These are phyloP conservation scores for Ferdinandea cuprea DNA, from an alignment of 2,888 invertebrate species.

Conservation along the genomic window DNA sequence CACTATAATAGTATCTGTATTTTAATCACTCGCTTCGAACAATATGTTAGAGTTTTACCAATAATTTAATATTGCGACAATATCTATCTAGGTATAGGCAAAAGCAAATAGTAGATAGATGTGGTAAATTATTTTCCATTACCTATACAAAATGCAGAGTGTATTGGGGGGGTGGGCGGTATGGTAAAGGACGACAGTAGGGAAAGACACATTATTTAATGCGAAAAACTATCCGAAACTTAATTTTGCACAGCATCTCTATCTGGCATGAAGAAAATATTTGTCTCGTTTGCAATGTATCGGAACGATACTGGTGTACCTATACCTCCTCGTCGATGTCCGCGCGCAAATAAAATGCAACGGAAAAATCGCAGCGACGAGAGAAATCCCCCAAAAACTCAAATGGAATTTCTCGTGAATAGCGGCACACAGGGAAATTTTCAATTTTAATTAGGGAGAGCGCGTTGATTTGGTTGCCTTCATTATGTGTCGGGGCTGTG, in stretches of 20 bases:
- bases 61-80: slow-evolving; percentile 56
- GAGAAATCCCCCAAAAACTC: slow-evolving; percentile 47
- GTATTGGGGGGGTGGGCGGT: neutral
- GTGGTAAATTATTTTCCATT: slow-evolving; percentile 16
- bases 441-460: slow-evolving; percentile 69
- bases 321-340: slow-evolving; percentile 60
- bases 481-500: slow-evolving; percentile 46
- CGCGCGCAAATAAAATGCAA: slow-evolving; percentile 51
- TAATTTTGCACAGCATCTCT: slow-evolving; percentile 71
- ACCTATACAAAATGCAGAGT: too few species aligned
- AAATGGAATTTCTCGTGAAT: slow-evolving; percentile 62
- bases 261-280: slow-evolving; percentile 75
- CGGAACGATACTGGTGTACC: too few species aligned
- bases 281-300: slow-evolving; percentile 76
- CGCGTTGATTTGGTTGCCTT: slow-evolving; percentile 58
- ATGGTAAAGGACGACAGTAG: neutral
- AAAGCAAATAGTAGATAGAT: too few species aligned
- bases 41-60: slow-evolving; percentile 70
- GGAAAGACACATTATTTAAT: neutral
- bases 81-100: too few species aligned
- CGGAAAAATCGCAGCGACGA: slow-evolving; percentile 50
- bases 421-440: slow-evolving; percentile 60
- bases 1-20: slow-evolving; percentile 23
- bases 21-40: slow-evolving; percentile 67
- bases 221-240: slow-evolving; percentile 44